Conservation (phyloP, 2,113 vertebrate species). For the Poeciliopsis turrubarensis region DNA sequence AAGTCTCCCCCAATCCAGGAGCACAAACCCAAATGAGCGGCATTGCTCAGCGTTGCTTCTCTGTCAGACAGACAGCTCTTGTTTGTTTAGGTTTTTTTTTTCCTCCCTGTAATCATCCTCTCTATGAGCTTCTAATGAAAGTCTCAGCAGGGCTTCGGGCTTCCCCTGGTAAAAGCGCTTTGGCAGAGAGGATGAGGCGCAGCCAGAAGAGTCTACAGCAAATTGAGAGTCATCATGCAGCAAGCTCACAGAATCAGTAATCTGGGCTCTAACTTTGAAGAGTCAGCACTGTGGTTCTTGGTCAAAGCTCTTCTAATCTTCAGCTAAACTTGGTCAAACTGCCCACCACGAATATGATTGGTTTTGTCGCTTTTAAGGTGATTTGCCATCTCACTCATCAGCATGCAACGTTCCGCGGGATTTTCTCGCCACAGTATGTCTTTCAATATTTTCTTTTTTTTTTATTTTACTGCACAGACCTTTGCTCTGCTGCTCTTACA, state of each 20-base stretch:
- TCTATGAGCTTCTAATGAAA: conserved; percentile 61
- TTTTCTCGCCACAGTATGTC: background rate
- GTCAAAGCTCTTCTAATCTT: conserved; percentile 18
- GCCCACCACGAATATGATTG: conserved; percentile 3
- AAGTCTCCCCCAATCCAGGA: conserved; percentile 18
- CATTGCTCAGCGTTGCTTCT: conserved; percentile 21
- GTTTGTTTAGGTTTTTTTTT: conserved; percentile 37
- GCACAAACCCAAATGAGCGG: conserved; percentile 14
- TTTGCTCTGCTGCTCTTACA: conserved; percentile 10
- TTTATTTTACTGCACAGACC: background rate
- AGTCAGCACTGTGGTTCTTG: conserved; percentile 29
- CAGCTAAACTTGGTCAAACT: conserved; percentile 15
- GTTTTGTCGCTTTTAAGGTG: conserved; percentile 9
- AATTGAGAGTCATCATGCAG: conserved; percentile 35
- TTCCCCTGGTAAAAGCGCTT: conserved; percentile 37
- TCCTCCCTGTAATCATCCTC: conserved; percentile 49
- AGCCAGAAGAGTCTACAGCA: conserved; percentile 17
- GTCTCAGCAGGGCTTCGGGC: conserved; percentile 49
- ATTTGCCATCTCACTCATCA: conserved; percentile 1
- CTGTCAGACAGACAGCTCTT: conserved; percentile 37
- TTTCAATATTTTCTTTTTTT: background rate
- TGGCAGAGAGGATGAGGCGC: conserved; percentile 33
- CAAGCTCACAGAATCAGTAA: conserved; percentile 23
- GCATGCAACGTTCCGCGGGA: background rate
- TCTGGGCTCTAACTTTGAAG: conserved; percentile 24